Percentiles rank a stretch among this genome's conserved stretches.
These are phyloP conservation scores for Leptodactylus fallax DNA, from an alignment of 2,797 vertebrate species.

Conservation along the genomic window DNA sequence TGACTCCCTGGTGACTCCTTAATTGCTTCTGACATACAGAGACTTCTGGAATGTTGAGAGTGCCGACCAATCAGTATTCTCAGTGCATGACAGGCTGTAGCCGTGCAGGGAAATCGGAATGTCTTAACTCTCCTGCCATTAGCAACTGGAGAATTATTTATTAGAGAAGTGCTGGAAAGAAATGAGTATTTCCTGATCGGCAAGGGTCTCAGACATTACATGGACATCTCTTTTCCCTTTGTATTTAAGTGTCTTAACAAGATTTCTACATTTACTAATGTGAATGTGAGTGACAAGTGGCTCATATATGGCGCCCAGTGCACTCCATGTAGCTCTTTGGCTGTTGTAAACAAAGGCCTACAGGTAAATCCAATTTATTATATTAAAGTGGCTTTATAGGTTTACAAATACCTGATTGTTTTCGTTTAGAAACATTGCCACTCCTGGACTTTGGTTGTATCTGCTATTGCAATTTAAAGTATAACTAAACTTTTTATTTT, in stretches of 20 bases:
- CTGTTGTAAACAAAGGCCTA: too few relatives aligned
- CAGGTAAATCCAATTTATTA: too few relatives aligned
- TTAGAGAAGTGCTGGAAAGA: conserved; percentile 10
- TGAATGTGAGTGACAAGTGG: neutral
- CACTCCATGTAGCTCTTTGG: too few relatives aligned
- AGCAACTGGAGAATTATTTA: conserved; percentile 19
- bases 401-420: too few relatives aligned
- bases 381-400: too few relatives aligned
- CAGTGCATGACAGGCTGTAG: neutral
- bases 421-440: too few relatives aligned
- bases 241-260: neutral
- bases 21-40: conserved; percentile 19
- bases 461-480: too few relatives aligned
- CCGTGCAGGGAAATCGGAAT: neutral
- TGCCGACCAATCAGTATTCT: conserved; percentile 7
- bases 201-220: neutral
- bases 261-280: neutral
- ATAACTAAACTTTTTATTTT: too few relatives aligned
- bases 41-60: neutral
- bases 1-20: conserved; percentile 13
- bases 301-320: too few relatives aligned
- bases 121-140: conserved; percentile 1
- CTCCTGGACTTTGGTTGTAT: too few relatives aligned
- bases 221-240: neutral
- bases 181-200: neutral